Evolutionary conservation across 2,888 invertebrate species (phyloP).

Genomic region (Leptinotarsa peninsularis): DNA sequence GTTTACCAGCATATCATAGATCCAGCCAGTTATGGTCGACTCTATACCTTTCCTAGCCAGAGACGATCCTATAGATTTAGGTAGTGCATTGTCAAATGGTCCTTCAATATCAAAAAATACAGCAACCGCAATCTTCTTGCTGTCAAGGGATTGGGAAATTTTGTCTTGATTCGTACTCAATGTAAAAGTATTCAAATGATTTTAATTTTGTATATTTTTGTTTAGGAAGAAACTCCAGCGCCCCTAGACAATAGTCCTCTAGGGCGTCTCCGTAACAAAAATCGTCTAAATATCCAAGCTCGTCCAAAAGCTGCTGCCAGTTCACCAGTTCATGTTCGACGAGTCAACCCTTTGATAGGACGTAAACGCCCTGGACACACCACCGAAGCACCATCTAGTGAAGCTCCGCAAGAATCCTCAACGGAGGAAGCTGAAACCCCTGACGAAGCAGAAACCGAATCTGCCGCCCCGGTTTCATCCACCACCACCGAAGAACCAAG

Average conservation of each 20-base stretch:
- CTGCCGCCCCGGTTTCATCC: conserved; percentile 52
- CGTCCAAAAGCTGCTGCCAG: conserved; percentile 67
- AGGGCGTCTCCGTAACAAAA: conserved; percentile 64
- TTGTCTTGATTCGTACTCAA: neutral
- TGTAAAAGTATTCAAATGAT: neutral
- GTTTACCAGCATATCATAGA: no score
- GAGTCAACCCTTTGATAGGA: conserved; percentile 71
- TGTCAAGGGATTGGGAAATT: no score
- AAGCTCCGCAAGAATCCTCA: conserved; percentile 54
- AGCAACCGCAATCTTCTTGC: no score
- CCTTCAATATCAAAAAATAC: no score
- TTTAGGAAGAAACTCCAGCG: conserved; percentile 56
- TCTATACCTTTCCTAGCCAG: no score
- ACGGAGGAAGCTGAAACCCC: conserved; percentile 53
- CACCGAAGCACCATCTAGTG: conserved; percentile 61
- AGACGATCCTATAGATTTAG: no score
- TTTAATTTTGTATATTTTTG: conserved; percentile 7
- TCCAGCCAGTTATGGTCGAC: no score
- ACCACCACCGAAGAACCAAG: conserved; percentile 68
- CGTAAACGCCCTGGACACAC: conserved; percentile 65
- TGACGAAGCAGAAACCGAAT: conserved; percentile 54
- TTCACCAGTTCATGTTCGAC: conserved; percentile 68
- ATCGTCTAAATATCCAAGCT: conserved; percentile 67
- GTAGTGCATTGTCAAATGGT: no score
- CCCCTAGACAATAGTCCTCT: conserved; percentile 62